Evolutionary conservation across 2,888 invertebrate genomes (phyloP).

Genomic region (Drosophila monieri): DNA sequence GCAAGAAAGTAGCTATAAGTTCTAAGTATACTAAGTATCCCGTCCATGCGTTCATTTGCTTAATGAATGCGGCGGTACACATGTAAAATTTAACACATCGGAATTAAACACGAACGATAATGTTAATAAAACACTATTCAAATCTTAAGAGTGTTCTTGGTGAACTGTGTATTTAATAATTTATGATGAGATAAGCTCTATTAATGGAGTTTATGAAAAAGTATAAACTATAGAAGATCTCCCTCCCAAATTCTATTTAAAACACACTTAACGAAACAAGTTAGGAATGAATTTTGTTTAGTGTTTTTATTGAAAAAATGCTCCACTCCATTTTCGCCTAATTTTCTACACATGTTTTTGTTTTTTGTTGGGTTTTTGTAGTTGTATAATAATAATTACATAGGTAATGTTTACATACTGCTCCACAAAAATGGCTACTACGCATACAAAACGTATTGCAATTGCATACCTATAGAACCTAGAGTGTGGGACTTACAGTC

Average conservation of each 20-base stretch:
- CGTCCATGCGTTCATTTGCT: constrained; percentile 20
- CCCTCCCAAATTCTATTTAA: no score
- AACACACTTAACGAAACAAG: neutral
- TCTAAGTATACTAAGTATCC: constrained; percentile 36
- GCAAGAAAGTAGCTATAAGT: constrained; percentile 62
- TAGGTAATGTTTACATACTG: constrained; percentile 71
- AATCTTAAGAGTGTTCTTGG: constrained; percentile 30
- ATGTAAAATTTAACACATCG: constrained; percentile 72
- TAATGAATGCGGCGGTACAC: constrained; percentile 47
- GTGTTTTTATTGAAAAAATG: constrained; percentile 78
- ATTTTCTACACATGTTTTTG: constrained; percentile 69
- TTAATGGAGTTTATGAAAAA: no score
- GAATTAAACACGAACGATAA: constrained; percentile 62
- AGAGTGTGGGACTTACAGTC: constrained; percentile 72
- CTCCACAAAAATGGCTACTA: constrained; percentile 74
- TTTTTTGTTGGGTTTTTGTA: constrained; percentile 40
- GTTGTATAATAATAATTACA: constrained; percentile 74
- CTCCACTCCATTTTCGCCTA: constrained; percentile 77
- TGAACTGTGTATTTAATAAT: no score
- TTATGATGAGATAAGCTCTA: no score
- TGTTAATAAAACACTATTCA: constrained; percentile 72
- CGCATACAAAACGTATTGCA: constrained; percentile 75
- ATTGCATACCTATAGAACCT: constrained; percentile 76
- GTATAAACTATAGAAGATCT: no score
- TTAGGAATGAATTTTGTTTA: constrained; percentile 47